phyloP scores from a whole-genome alignment of 2,888 invertebrate species.

The Gastracanthus pulcherrimus region DNA sequence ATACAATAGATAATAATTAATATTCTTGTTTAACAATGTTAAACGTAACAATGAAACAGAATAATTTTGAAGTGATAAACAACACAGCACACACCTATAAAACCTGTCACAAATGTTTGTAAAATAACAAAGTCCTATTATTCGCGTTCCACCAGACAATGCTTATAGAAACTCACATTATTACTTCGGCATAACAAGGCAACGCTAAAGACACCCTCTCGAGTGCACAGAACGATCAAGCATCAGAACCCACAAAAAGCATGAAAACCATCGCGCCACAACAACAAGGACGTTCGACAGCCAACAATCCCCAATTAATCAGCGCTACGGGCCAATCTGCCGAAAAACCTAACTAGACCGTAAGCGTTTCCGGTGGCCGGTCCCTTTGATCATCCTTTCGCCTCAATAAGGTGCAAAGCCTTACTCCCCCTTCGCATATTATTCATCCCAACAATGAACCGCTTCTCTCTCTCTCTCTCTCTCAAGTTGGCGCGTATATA shows the following conservation, averaged over 20 bases:
- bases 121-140: neutral
- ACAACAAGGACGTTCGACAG: neutral
- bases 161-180: neutral
- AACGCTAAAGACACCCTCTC: neutral
- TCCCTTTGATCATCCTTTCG: conserved; percentile 34
- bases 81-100: no score
- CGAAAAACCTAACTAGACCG: neutral
- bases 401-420: conserved; percentile 24
- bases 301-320: neutral
- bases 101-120: no score
- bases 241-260: neutral
- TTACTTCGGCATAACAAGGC: neutral
- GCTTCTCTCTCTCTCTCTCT: no score
- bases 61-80: no score
- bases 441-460: neutral
- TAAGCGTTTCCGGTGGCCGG: conserved; percentile 33
- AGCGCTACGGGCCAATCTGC: neutral
- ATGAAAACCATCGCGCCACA: neutral
- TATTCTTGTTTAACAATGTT: no score
- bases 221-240: neutral
- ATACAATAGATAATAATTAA: no score
- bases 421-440: neutral
- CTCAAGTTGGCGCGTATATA: neutral
- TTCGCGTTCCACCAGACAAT: neutral
- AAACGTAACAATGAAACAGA: no score